Conservation (phyloP, 2,113 vertebrate genomes). For the Eonycteris spelaea region DNA sequence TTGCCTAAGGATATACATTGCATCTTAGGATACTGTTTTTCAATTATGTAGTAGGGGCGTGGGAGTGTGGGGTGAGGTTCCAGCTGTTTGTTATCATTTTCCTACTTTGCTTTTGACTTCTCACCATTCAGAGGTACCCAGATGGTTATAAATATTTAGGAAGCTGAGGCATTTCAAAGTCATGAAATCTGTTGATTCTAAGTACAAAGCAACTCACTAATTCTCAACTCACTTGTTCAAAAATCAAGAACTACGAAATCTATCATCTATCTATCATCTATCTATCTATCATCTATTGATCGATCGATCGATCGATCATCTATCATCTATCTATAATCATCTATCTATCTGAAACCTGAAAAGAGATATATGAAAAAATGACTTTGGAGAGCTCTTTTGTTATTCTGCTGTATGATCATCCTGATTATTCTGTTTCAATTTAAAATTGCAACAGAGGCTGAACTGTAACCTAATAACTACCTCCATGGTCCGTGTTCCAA, state of each 20-base stretch:
- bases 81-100: conserved; percentile 53
- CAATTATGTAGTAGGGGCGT: neutral
- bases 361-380: neutral
- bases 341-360: neutral
- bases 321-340: no score
- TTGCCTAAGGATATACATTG: neutral
- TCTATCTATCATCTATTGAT: no score
- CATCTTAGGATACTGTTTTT: neutral
- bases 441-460: neutral
- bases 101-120: conserved; percentile 38
- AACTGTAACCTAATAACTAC: neutral
- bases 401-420: neutral
- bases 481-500: neutral
- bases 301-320: no score
- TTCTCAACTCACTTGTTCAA: conserved; percentile 29
- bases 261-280: no score
- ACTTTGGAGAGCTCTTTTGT: neutral
- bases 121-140: conserved; percentile 30
- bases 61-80: neutral
- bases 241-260: neutral
- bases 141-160: conserved; percentile 72
- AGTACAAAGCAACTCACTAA: conserved; percentile 37
- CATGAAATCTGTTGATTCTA: conserved; percentile 42
- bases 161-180: conserved; percentile 55
- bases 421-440: neutral